Evolutionary conservation across 2,888 invertebrate genomes (phyloP), one percentile per base, ranked within the genome.

Genomic region (Xestia c-nigrum): DNA sequence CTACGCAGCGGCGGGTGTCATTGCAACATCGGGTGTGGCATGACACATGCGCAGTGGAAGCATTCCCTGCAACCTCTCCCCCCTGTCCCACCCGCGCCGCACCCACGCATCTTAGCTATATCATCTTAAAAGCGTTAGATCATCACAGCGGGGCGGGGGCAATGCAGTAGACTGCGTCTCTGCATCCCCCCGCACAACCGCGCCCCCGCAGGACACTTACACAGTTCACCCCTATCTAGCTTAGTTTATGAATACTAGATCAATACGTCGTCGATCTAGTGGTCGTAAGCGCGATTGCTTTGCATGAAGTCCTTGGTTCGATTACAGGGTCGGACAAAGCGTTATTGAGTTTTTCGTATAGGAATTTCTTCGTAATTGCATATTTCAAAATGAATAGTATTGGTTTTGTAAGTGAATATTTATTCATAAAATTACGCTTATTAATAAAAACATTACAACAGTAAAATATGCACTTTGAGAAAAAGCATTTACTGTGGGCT

Each of bases 191-290:
- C 14, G 40, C 72, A 16, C 52, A 21, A 7, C 24, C 9, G 7
- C 14, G 0, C 38, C 31, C 3, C 47, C 31, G 24, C 24, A 57
- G 24, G 59, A 31, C 16, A 16, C 38, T 16, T n/a, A 9, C 10
- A 38, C 38, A 7, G 19, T 19, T 24, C 40, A n/a, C n/a, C n/a
- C 21, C 4, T 73, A 52, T 21, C 50, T 52, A 63, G 50, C 31
- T 31, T 31, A 31, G 31, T 31, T 2, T 31, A 31, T 31, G 31
- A 31, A 43, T 74, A 61, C 24, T 75, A 46, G 43, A 74, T 75
- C n/a, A 31, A n/a, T 75, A 43, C 16, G 1, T n/a, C 55, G 10
- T 55, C n/a, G 55, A 0, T 55, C 1, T 1, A 31, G 1, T 24
- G 55, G 55, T n/a, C 5, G n/a, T 1, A n/a, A 12, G n/a, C 21